Percentiles rank a stretch among this genome's conserved stretches.
Conservation (phyloP, 1,140 invertebrate species). For the Coboldia fuscipes region DNA sequence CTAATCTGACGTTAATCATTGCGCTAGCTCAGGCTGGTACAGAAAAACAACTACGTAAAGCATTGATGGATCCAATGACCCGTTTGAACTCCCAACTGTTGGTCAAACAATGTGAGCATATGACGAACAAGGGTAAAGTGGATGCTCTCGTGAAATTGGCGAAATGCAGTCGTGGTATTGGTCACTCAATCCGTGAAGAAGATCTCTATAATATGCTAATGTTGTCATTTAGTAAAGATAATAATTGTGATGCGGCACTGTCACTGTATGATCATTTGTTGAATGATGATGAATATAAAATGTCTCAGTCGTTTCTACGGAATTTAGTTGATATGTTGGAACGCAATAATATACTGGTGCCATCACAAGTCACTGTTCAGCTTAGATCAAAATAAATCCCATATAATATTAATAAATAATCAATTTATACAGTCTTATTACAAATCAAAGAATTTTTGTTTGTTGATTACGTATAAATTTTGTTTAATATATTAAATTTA, state of each 20-base stretch:
- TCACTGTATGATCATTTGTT: conserved; percentile 19
- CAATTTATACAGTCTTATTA: too few species aligned
- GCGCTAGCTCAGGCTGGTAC: conserved; percentile 22
- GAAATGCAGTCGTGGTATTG: conserved; percentile 11
- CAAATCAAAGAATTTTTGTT: too few species aligned
- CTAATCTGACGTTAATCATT: conserved; percentile 16
- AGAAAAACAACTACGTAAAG: conserved; percentile 17
- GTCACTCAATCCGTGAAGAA: conserved; percentile 12
- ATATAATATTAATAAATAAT: too few species aligned
- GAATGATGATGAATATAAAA: conserved; percentile 15
- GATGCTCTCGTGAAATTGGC: conserved; percentile 17
- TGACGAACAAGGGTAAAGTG: conserved; percentile 15
- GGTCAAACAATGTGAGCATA: conserved; percentile 14
- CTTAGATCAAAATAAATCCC: too few species aligned
- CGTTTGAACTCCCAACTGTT: conserved; percentile 14
- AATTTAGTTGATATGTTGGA: conserved; percentile 15
- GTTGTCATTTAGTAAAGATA: conserved; percentile 19
- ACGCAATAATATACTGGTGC: conserved; percentile 15
- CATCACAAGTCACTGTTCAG: too few species aligned
- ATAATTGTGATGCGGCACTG: conserved; percentile 18
- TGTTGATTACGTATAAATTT: too few species aligned
- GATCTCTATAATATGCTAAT: conserved; percentile 21
- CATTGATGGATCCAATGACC: conserved; percentile 20
- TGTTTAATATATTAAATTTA: too few species aligned
- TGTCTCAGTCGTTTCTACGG: conserved; percentile 16